phyloP scores from a whole-genome alignment of 2,888 invertebrate genomes.

The Pollenia labialis region DNA sequence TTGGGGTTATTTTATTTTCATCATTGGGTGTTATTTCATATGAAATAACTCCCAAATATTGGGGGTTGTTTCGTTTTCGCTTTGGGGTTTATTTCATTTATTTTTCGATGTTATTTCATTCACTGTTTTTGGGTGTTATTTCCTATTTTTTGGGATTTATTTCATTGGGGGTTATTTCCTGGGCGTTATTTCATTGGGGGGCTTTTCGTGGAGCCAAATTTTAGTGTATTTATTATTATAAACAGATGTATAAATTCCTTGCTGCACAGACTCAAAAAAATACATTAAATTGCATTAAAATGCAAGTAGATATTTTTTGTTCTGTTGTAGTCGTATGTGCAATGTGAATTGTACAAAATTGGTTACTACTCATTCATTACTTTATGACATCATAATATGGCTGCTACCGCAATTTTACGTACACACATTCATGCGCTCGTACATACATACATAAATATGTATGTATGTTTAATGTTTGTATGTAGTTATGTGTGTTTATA shows the following conservation, averaged over 20 bases:
- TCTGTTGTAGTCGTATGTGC: not conserved
- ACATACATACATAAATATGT: not conserved
- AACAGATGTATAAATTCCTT: not conserved
- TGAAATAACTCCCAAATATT: too few relatives aligned
- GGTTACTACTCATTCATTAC: constrained; percentile 51
- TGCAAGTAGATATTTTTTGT: constrained; percentile 17
- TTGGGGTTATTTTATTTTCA: too few relatives aligned
- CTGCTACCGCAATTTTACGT: constrained; percentile 34
- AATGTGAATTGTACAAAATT: constrained; percentile 41
- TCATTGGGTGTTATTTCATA: too few relatives aligned
- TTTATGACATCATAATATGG: constrained; percentile 63
- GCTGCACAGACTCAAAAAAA: not conserved
- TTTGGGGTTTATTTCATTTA: too few relatives aligned
- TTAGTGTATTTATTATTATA: constrained; percentile 22
- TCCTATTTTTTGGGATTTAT: too few relatives aligned
- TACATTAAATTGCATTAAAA: constrained; percentile 17
- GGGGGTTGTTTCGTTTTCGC: too few relatives aligned
- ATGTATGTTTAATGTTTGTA: not conserved
- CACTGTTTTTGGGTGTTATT: too few relatives aligned
- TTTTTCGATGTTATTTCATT: too few relatives aligned
- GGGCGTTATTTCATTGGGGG: too few relatives aligned
- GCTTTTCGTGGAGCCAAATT: too few relatives aligned
- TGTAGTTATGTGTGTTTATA: not conserved
- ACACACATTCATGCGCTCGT: not conserved
- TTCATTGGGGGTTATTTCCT: too few relatives aligned